Conservation (phyloP, 35 echinoderm and acorn worm species). For the Ophiothrix spiculata region DNA sequence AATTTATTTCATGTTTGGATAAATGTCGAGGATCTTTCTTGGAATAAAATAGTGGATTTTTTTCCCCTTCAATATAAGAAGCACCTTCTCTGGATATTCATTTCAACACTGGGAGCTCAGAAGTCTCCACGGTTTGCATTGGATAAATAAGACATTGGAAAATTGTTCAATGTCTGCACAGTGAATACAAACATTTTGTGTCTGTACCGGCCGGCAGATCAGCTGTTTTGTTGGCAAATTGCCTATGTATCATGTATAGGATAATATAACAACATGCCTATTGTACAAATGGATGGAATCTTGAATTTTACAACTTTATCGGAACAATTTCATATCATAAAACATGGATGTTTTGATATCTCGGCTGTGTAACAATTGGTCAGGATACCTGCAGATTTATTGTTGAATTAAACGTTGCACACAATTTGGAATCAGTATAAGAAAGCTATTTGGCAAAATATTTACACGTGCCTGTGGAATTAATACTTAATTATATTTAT, state of each 20-base stretch:
- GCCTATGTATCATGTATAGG: not conserved
- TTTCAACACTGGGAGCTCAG: no score
- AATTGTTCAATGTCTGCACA: no score
- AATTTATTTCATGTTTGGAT: not conserved
- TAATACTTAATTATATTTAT: no score
- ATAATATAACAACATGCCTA: not conserved
- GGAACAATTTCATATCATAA: not conserved
- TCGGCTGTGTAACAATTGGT: not conserved
- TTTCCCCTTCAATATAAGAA: not conserved
- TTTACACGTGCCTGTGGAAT: no score
- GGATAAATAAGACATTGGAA: no score
- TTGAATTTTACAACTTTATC: not conserved
- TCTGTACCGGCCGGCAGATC: not conserved
- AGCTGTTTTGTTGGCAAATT: not conserved
- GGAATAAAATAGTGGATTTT: not conserved
- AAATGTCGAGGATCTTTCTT: not conserved
- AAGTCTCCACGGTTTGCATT: no score
- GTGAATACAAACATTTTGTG: no score
- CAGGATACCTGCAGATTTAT: not conserved
- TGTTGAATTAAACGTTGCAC: not conserved
- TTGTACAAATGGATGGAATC: not conserved
- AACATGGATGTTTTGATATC: not conserved
- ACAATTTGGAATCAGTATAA: no score
- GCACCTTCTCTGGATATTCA: not conserved
- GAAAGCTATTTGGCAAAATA: no score